Evolutionary conservation across 2,797 vertebrate species (phyloP).

Genomic region (Liparis tanakae): DNA sequence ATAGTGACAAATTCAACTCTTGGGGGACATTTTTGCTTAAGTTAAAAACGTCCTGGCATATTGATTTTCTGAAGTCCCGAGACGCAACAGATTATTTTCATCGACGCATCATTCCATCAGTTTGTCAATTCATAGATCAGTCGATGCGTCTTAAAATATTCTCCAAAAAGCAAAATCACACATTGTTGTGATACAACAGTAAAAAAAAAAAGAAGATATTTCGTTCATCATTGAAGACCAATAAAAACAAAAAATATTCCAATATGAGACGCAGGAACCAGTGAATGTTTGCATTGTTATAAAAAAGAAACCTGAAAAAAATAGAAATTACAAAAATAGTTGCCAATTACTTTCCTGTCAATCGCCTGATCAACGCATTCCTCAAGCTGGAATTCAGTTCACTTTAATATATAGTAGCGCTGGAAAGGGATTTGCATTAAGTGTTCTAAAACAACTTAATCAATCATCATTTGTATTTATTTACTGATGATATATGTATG

Average conservation of each 20-base stretch:
- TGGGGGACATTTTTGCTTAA: neutral
- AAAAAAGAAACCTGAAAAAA: neutral
- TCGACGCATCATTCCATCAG: neutral
- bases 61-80: neutral
- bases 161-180: neutral
- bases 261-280: too few relatives aligned
- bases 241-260: too few relatives aligned
- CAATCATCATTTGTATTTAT: neutral
- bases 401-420: too few relatives aligned
- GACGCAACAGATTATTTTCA: neutral
- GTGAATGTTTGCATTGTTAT: too few relatives aligned
- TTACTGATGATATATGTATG: too few relatives aligned
- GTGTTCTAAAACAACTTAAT: too few relatives aligned
- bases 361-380: neutral
- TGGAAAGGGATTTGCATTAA: too few relatives aligned
- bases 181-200: neutral
- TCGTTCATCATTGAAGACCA: neutral
- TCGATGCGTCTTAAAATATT: neutral
- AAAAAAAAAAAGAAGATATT: neutral
- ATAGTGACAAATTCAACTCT: neutral
- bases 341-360: neutral
- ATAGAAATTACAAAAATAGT: neutral
- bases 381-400: neutral
- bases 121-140: neutral
- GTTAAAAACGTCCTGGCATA: neutral